Evolutionary conservation across 1,140 invertebrate species (phyloP).

Genomic region (Daktulosphaira vitifoliae): DNA sequence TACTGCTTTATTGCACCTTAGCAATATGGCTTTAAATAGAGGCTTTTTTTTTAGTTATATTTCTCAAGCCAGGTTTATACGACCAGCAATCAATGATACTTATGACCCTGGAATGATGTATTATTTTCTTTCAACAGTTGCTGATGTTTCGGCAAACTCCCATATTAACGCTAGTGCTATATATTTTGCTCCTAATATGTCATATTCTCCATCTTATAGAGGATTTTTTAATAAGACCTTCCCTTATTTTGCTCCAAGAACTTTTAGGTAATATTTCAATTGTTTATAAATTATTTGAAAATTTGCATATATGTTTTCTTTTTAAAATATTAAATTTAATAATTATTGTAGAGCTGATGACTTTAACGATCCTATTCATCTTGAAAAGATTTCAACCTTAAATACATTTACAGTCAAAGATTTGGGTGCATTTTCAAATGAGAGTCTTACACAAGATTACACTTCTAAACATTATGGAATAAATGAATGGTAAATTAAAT

Average conservation of each 20-base stretch:
- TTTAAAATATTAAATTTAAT: slow-evolving; percentile 6
- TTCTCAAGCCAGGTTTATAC: slow-evolving; percentile 79
- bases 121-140: slow-evolving; percentile 87
- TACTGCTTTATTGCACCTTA: slow-evolving; percentile 82
- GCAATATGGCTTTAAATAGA: slow-evolving; percentile 89
- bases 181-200: slow-evolving; percentile 90
- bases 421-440: slow-evolving; percentile 67
- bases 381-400: slow-evolving; percentile 81
- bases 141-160: slow-evolving; percentile 87
- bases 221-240: slow-evolving; percentile 96
- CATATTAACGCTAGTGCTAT: slow-evolving; percentile 88
- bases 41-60: slow-evolving; percentile 96
- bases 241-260: slow-evolving; percentile 87
- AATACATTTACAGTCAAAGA: slow-evolving; percentile 78
- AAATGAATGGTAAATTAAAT: slow-evolving; percentile 75
- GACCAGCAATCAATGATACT: slow-evolving; percentile 80
- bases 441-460: slow-evolving; percentile 74
- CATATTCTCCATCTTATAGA: slow-evolving; percentile 87
- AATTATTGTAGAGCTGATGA: slow-evolving; percentile 62
- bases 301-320: too few species aligned
- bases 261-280: slow-evolving; percentile 51
- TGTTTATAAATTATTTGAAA: too few species aligned
- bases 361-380: slow-evolving; percentile 87
- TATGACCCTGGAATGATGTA: slow-evolving; percentile 98
- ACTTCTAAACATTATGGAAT: slow-evolving; percentile 81